Conservation (phyloP, 1,140 invertebrate genomes). For the Radopholus similis region DNA sequence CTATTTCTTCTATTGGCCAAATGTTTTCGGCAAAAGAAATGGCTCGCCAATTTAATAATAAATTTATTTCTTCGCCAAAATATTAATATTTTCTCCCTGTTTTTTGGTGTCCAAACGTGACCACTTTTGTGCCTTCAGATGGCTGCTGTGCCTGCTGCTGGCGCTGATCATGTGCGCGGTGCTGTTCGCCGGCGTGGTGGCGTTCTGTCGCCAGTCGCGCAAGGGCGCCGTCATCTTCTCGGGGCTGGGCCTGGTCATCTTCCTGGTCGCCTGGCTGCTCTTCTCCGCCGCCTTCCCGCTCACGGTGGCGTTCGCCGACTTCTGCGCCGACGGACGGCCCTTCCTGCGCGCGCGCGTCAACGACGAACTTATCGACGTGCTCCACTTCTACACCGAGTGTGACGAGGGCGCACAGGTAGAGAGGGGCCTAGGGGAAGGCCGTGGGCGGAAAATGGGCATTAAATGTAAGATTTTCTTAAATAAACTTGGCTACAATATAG, state of each 20-base stretch:
- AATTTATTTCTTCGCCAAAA: no score
- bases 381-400: conserved; percentile 32
- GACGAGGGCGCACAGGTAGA: not conserved
- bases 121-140: conserved; percentile 25
- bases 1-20: no score
- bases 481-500: no score
- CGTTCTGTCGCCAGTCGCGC: conserved; percentile 38
- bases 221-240: conserved; percentile 36
- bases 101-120: not conserved
- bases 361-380: conserved; percentile 27
- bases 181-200: conserved; percentile 40
- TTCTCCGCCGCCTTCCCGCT: conserved; percentile 43
- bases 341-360: conserved; percentile 28
- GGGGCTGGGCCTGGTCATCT: conserved; percentile 41
- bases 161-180: conserved; percentile 37
- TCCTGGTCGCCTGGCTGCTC: conserved; percentile 38
- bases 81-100: no score
- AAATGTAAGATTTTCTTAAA: no score
- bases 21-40: not conserved
- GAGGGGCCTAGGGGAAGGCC: no score
- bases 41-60: not conserved
- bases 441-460: no score
- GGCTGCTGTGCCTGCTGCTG: conserved; percentile 32
- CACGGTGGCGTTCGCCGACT: conserved; percentile 34
- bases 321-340: conserved; percentile 17